These are phyloP conservation scores for Rhogogaster chlorosoma DNA, from an alignment of 2,888 invertebrate genomes.

Conservation along the genomic window DNA sequence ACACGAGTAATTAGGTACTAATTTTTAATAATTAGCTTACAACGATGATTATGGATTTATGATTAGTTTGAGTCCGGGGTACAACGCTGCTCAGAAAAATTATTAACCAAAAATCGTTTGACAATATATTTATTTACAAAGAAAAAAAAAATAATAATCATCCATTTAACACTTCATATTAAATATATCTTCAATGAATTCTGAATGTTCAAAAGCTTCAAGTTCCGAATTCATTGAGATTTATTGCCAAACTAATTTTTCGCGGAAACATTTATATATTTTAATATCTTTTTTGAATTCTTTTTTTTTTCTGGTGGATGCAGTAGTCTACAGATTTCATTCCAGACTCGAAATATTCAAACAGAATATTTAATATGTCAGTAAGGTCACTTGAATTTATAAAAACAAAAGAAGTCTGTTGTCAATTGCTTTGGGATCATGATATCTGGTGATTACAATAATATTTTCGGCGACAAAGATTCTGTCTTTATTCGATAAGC, in stretches of 20 bases:
- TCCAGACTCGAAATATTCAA: slow-evolving; percentile 19
- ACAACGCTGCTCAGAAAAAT: background rate
- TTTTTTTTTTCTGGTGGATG: background rate
- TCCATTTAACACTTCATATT: slow-evolving; percentile 1
- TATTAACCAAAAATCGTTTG: slow-evolving; percentile 19
- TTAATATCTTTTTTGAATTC: background rate
- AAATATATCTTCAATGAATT: background rate
- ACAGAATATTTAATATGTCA: background rate
- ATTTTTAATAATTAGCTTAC: slow-evolving; percentile 40
- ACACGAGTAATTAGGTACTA: slow-evolving; percentile 64
- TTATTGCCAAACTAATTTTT: slow-evolving; percentile 13
- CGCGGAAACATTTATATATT: background rate
- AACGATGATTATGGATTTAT: slow-evolving; percentile 29
- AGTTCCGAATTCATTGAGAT: slow-evolving; percentile 1
- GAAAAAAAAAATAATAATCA: slow-evolving; percentile 29
- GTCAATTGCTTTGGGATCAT: background rate
- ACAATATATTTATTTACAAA: slow-evolving; percentile 31
- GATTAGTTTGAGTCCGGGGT: slow-evolving; percentile 6
- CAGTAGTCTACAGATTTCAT: background rate
- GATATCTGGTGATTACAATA: background rate
- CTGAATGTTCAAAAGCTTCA: background rate
- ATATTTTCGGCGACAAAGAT: background rate
- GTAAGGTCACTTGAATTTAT: slow-evolving; percentile 59
- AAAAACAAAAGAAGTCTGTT: background rate
- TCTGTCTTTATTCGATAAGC: background rate